A percentile compares a stretch with the other conserved stretches of the same genome.
phyloP scores from a whole-genome alignment of 2,888 invertebrate genomes.

The Helobdella robusta region DNA sequence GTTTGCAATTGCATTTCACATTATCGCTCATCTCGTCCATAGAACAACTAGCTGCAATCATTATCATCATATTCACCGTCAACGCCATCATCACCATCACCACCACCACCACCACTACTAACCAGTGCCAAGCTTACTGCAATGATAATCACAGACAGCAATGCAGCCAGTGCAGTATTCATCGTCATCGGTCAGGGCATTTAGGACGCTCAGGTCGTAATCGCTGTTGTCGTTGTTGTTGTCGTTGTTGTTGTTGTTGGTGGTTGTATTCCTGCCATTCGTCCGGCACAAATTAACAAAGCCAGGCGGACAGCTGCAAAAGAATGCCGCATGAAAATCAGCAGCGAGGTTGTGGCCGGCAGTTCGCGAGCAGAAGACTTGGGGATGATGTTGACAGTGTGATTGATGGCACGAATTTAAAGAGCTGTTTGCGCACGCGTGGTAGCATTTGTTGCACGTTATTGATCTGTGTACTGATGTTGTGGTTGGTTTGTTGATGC shows the following conservation, averaged over 20 bases:
- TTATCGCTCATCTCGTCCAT: not conserved
- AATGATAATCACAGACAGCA: not conserved
- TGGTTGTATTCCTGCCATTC: not conserved
- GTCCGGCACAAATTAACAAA: not conserved
- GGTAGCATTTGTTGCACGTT: slow-evolving; percentile 11
- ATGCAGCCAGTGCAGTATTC: not conserved
- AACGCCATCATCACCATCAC: not conserved
- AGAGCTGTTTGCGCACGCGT: slow-evolving; percentile 7
- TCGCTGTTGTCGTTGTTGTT: not conserved
- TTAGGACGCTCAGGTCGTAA: no score
- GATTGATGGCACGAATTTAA: slow-evolving; percentile 10
- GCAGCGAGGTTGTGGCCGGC: not conserved
- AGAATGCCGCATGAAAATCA: not conserved
- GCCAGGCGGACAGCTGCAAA: not conserved
- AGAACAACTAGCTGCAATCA: not conserved
- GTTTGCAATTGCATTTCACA: not conserved
- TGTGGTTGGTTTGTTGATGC: no score
- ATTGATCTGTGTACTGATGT: not conserved
- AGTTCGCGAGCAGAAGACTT: not conserved
- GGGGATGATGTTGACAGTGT: not conserved
- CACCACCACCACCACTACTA: not conserved
- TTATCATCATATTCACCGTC: slow-evolving; percentile 14
- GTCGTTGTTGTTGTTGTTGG: not conserved
- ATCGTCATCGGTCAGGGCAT: not conserved
- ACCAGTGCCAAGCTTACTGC: not conserved